These are phyloP conservation scores for Saccostrea echinata DNA, from an alignment of 1,140 invertebrate species.

Conservation along the genomic window DNA sequence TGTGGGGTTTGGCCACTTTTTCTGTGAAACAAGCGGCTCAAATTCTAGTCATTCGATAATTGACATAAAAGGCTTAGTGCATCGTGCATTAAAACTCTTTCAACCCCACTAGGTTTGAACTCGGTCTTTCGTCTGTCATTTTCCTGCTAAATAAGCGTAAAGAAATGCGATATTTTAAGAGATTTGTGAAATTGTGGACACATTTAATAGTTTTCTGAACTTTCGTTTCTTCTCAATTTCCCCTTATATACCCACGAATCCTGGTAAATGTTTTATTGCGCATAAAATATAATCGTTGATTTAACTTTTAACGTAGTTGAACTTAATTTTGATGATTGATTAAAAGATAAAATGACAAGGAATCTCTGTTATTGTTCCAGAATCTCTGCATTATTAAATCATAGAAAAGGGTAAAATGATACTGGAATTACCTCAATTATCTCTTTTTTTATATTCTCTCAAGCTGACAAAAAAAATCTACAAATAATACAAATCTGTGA, in stretches of 20 bases:
- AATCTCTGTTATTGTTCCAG: too few relatives aligned
- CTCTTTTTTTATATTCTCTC: too few relatives aligned
- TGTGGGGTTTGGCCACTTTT: not conserved
- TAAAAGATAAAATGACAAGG: too few relatives aligned
- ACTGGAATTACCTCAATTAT: too few relatives aligned
- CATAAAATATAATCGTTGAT: too few relatives aligned
- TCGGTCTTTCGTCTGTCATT: too few relatives aligned
- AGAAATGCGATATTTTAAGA: constrained; percentile 2
- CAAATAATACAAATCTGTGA: not conserved
- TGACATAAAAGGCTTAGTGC: not conserved
- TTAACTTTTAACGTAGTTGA: too few relatives aligned
- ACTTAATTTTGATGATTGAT: too few relatives aligned
- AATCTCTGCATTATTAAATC: too few relatives aligned
- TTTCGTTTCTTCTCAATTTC: not conserved
- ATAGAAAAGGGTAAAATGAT: too few relatives aligned
- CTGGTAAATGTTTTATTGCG: too few relatives aligned
- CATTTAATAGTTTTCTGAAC: not conserved
- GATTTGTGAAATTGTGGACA: not conserved
- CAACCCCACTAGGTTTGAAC: not conserved
- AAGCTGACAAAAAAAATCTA: not conserved
- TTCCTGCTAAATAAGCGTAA: not conserved
- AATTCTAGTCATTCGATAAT: not conserved
- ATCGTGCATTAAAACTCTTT: not conserved
- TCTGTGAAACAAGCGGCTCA: not conserved
- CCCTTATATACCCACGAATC: not conserved